Evolutionary conservation across 1,140 invertebrate genomes (phyloP).

Genomic region (Drosophila trapezifrons): DNA sequence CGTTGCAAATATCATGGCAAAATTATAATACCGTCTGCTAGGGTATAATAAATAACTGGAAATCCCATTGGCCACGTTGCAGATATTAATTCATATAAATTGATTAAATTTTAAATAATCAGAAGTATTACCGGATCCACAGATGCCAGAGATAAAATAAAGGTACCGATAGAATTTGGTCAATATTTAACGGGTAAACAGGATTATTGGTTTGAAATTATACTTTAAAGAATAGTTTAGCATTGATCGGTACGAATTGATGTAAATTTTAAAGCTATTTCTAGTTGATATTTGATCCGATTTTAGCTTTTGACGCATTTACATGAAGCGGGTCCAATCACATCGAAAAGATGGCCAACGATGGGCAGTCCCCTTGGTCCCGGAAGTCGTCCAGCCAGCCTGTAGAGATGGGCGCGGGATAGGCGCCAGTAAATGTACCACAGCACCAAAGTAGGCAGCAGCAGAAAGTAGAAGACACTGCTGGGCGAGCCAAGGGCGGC

Average conservation of each 20-base stretch:
- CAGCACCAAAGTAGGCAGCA: conserved; percentile 88
- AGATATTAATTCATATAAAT: too few relatives aligned
- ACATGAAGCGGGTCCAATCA: conserved; percentile 87
- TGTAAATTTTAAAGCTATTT: not conserved
- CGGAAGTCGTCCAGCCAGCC: conserved; percentile 89
- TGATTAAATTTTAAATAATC: too few relatives aligned
- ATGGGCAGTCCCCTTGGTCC: conserved; percentile 89
- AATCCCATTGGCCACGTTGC: too few relatives aligned
- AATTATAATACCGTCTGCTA: too few relatives aligned
- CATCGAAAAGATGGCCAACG: conserved; percentile 89
- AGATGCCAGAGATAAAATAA: too few relatives aligned
- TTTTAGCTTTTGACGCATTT: conserved; percentile 37
- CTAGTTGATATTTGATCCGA: not conserved
- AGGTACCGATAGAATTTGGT: too few relatives aligned
- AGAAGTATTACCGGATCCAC: too few relatives aligned
- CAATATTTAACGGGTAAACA: too few relatives aligned
- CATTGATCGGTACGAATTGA: too few relatives aligned
- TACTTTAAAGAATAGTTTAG: too few relatives aligned
- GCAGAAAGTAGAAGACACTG: conserved; percentile 87
- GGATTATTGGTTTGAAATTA: not conserved
- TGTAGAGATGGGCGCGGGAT: conserved; percentile 88
- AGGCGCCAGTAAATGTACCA: conserved; percentile 90
- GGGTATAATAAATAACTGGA: too few relatives aligned
- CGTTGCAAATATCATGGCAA: too few relatives aligned
- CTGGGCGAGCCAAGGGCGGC: conserved; percentile 85